Conservation (phyloP, 2,797 vertebrate genomes). For the Micromesistius poutassou region DNA sequence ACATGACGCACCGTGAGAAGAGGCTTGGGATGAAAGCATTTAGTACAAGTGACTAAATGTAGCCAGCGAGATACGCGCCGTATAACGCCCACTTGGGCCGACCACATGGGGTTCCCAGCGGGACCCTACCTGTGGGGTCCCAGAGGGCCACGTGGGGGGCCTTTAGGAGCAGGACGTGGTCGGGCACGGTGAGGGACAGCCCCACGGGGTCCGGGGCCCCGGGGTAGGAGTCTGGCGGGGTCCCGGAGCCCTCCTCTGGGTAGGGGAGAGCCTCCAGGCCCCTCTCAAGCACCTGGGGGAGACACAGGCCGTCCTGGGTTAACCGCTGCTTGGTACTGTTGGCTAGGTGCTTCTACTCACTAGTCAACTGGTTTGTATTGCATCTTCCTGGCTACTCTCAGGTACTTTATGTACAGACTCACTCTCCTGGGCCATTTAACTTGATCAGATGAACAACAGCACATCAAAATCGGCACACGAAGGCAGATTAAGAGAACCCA, state of each 20-base stretch:
- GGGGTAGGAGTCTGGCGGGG: constrained; percentile 46
- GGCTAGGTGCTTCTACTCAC: too few species aligned
- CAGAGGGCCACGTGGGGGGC: constrained; percentile 80
- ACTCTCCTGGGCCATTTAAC: too few species aligned
- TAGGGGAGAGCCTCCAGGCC: constrained; percentile 75
- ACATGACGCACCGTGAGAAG: too few species aligned
- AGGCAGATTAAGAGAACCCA: too few species aligned
- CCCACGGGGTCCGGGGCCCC: constrained; percentile 53
- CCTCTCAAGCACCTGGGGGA: constrained; percentile 67
- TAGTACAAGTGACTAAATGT: not conserved
- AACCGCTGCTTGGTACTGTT: not conserved
- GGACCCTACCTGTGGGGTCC: constrained; percentile 76
- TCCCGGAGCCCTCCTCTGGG: constrained; percentile 38
- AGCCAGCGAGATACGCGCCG: not conserved
- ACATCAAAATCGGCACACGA: too few species aligned
- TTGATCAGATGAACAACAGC: too few species aligned
- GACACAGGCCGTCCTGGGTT: not conserved
- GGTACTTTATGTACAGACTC: too few species aligned
- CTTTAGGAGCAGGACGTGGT: constrained; percentile 76
- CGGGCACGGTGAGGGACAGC: constrained; percentile 69
- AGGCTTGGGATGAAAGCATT: too few species aligned
- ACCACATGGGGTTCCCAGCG: not conserved
- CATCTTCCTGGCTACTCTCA: too few species aligned
- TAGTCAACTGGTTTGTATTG: too few species aligned
- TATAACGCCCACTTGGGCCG: not conserved